Evolutionary conservation across 2,888 invertebrate genomes (phyloP).

Genomic region (Drosophila subsilvestris): DNA sequence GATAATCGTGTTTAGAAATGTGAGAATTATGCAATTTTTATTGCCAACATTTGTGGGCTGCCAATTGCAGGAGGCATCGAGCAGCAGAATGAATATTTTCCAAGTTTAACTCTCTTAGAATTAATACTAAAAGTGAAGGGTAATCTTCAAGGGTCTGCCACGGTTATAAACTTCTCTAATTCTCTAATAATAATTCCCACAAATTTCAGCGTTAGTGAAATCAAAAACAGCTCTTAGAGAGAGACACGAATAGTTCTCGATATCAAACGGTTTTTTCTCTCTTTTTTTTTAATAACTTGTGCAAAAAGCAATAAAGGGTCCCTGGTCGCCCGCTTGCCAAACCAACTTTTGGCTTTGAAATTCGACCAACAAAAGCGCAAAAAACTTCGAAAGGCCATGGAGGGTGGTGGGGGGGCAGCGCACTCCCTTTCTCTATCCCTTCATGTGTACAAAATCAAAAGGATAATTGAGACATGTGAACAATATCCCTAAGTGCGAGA

Average conservation of each 20-base stretch:
- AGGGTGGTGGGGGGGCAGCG: slow-evolving; percentile 9
- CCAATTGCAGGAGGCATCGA: background rate
- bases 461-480: slow-evolving; percentile 78
- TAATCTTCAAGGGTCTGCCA: background rate
- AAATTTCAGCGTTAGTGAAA: background rate
- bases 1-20: slow-evolving; percentile 44
- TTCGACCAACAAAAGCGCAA: slow-evolving; percentile 53
- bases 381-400: slow-evolving; percentile 23
- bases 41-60: slow-evolving; percentile 8
- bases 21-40: slow-evolving; percentile 45
- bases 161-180: background rate
- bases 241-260: background rate
- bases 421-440: background rate
- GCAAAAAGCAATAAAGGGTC: slow-evolving; percentile 6
- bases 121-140: background rate
- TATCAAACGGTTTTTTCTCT: slow-evolving; percentile 9
- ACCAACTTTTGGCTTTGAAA: slow-evolving; percentile 57
- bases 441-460: slow-evolving; percentile 58
- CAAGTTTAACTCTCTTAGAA: background rate
- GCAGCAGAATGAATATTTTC: background rate
- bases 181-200: background rate
- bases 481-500: slow-evolving; percentile 71
- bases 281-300: slow-evolving; percentile 31
- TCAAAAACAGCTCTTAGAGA: background rate
- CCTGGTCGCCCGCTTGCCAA: background rate